Evolutionary conservation across 2,888 invertebrate genomes (phyloP).

Genomic region (Macrosiphum euphorbiae): DNA sequence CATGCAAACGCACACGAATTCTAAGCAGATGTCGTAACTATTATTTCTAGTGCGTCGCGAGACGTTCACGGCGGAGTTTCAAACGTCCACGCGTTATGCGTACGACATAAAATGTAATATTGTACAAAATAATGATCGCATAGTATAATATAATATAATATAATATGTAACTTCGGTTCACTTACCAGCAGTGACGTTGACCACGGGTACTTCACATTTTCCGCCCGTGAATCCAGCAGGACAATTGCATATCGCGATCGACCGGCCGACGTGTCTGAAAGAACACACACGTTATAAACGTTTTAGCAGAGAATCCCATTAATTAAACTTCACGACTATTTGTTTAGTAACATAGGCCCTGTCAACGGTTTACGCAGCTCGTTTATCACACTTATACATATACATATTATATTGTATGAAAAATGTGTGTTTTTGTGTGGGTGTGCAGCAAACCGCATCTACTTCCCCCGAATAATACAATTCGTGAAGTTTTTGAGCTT

Average conservation of each 20-base stretch:
- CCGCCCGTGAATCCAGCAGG: conserved; percentile 67
- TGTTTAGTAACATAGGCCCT: conserved; percentile 37
- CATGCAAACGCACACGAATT: neutral
- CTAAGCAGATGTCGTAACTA: neutral
- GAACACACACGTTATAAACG: conserved; percentile 11
- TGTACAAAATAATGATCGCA: neutral
- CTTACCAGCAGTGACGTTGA: conserved; percentile 55
- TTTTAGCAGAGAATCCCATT: conserved; percentile 40
- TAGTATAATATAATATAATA: neutral
- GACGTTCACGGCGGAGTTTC: neutral
- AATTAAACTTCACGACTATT: conserved; percentile 54
- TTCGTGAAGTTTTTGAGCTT: neutral
- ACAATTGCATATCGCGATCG: conserved; percentile 67
- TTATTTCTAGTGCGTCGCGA: neutral
- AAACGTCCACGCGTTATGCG: neutral
- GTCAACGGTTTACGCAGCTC: conserved; percentile 41
- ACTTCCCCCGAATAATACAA: conserved; percentile 26
- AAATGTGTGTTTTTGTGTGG: neutral
- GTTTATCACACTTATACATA: conserved; percentile 36
- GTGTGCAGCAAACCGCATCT: neutral
- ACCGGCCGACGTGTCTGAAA: conserved; percentile 67
- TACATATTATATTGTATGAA: neutral
- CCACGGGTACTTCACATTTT: conserved; percentile 65
- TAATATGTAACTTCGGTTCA: neutral
- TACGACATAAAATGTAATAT: neutral